Conservation (phyloP, 2,888 invertebrate species). For the Morpho deidamia region DNA sequence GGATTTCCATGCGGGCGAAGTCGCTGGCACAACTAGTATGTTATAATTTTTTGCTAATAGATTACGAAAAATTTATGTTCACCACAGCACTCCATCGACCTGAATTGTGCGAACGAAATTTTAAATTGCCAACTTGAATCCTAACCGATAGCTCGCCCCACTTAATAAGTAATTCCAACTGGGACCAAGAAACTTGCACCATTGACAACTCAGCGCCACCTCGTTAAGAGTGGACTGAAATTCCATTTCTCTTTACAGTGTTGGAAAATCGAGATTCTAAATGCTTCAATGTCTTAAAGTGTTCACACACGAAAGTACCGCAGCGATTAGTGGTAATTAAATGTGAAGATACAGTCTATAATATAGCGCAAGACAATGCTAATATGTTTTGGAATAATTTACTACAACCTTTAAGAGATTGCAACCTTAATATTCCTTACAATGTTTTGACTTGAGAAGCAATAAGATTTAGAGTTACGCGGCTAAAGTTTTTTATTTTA, state of each 20-base stretch:
- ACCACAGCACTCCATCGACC: not conserved
- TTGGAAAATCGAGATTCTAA: conserved; percentile 26
- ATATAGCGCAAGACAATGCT: no score
- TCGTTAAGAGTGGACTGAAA: conserved; percentile 22
- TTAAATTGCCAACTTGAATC: conserved; percentile 4
- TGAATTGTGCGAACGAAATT: conserved; percentile 3
- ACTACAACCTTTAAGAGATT: no score
- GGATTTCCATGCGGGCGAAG: no score
- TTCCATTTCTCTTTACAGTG: conserved; percentile 22
- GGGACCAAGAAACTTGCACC: conserved; percentile 19
- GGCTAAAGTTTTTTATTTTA: no score
- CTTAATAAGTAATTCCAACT: conserved; percentile 12
- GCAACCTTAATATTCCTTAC: no score
- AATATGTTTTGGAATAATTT: no score
- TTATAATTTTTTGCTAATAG: no score
- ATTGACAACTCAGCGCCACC: conserved; percentile 21
- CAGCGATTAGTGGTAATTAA: not conserved
- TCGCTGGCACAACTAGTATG: no score
- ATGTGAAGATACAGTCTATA: no score
- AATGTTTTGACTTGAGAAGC: no score
- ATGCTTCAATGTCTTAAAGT: conserved; percentile 11
- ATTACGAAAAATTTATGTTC: no score
- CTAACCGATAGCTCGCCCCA: conserved; percentile 8
- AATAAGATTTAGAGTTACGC: no score
- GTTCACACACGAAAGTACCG: not conserved